Conservation (phyloP, 2,797 vertebrate species). For the Arnoldichthys spilopterus region DNA sequence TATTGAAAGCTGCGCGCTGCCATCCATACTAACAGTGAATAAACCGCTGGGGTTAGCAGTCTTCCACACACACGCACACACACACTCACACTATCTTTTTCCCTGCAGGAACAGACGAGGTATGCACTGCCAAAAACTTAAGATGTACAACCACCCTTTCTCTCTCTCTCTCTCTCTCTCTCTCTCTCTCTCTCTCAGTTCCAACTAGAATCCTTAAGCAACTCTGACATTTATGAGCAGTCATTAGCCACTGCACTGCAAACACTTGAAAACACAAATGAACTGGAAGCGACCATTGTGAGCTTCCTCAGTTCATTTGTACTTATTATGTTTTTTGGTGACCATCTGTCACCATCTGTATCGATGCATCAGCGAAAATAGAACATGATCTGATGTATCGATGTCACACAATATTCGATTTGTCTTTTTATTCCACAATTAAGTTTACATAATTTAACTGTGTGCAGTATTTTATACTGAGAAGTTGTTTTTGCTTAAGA, state of each 20-base stretch:
- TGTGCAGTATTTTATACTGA: too few relatives aligned
- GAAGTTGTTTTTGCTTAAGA: too few relatives aligned
- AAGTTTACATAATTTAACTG: too few relatives aligned
- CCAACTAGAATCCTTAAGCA: not conserved
- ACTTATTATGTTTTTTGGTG: constrained; percentile 8
- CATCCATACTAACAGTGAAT: constrained; percentile 44
- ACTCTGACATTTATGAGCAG: constrained; percentile 28
- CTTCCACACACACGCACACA: constrained; percentile 19
- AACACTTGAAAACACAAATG: constrained; percentile 14
- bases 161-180: not conserved
- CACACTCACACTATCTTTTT: constrained; percentile 18
- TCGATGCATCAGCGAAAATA: too few relatives aligned
- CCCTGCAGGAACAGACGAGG: constrained; percentile 12
- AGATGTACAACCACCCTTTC: not conserved
- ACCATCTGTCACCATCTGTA: too few relatives aligned
- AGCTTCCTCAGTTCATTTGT: not conserved
- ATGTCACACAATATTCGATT: too few relatives aligned
- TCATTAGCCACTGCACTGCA: constrained; percentile 6
- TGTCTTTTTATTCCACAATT: too few relatives aligned
- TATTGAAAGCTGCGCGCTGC: constrained; percentile 47
- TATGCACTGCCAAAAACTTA: constrained; percentile 22
- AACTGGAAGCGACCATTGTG: not conserved
- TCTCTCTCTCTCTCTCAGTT: not conserved
- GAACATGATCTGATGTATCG: too few relatives aligned
- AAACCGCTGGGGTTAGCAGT: constrained; percentile 46